Evolutionary conservation across 2,797 vertebrate genomes (phyloP).

Genomic region (Brachyalestes nurse): DNA sequence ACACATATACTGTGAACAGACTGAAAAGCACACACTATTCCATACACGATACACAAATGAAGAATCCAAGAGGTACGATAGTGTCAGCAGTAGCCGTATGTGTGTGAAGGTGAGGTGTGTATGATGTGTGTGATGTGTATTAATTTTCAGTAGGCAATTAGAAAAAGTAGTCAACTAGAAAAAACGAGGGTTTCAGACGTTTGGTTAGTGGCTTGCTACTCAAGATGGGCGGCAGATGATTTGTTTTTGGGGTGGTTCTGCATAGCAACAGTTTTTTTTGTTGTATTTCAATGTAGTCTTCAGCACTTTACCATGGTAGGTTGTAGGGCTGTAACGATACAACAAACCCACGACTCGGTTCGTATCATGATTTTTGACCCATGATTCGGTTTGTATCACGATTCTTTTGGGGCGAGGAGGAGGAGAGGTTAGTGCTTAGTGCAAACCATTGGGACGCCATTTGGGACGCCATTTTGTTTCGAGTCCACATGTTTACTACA

Average conservation of each 20-base stretch:
- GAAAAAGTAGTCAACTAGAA: too few species aligned
- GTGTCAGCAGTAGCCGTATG: neutral
- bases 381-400: too few species aligned
- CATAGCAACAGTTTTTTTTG: neutral
- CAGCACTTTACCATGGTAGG: neutral
- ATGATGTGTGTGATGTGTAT: neutral
- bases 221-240: neutral
- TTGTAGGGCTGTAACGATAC: too few species aligned
- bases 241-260: neutral
- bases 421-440: too few species aligned
- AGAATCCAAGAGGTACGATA: neutral
- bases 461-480: too few species aligned
- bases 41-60: neutral
- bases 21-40: neutral
- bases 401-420: too few species aligned
- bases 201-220: neutral
- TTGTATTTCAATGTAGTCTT: neutral
- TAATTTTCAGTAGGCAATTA: neutral
- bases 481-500: too few species aligned
- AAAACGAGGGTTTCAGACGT: neutral
- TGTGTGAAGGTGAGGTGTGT: conserved; percentile 14
- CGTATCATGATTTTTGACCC: too few species aligned
- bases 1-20: conserved; percentile 11
- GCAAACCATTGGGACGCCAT: too few species aligned
- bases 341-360: too few species aligned